A percentile compares a stretch with the other conserved stretches of the same genome.
These are phyloP conservation scores for Aurelia coerulea DNA, from an alignment of 30 jellyfish, hydroid and myxozoan genomes.

Conservation along the genomic window DNA sequence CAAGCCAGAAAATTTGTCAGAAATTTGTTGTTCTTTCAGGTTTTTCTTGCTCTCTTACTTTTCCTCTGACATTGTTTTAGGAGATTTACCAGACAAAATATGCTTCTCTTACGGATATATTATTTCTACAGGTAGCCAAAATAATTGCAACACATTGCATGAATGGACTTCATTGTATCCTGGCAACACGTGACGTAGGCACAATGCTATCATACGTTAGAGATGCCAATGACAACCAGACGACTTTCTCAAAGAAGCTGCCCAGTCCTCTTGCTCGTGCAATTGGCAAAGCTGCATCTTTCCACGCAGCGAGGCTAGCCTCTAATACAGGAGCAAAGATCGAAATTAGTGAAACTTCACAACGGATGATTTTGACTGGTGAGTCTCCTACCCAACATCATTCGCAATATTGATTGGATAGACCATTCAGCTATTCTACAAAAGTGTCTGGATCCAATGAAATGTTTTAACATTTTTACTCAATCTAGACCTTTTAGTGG, in stretches of 20 bases:
- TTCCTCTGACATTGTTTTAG: too few relatives aligned
- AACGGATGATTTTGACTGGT: conserved; percentile 7
- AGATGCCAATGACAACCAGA: conserved; percentile 17
- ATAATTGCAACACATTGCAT: conserved; percentile 43
- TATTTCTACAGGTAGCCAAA: conserved; percentile 10
- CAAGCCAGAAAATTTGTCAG: too few relatives aligned
- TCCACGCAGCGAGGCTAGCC: conserved; percentile 75
- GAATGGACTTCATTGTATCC: conserved; percentile 61
- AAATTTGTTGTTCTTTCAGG: too few relatives aligned
- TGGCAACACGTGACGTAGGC: conserved; percentile 65
- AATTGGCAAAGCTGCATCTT: conserved; percentile 68
- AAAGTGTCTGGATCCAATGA: too few relatives aligned
- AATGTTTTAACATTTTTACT: too few relatives aligned
- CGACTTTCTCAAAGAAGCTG: conserved; percentile 41
- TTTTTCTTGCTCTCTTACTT: too few relatives aligned
- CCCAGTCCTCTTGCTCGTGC: conserved; percentile 55
- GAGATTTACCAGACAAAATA: too few relatives aligned
- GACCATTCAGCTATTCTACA: too few relatives aligned
- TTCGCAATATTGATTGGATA: too few relatives aligned
- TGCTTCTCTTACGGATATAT: too few relatives aligned
- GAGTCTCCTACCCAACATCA: neutral
- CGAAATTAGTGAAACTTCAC: neutral
- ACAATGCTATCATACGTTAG: conserved; percentile 38
- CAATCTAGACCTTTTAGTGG: too few relatives aligned
- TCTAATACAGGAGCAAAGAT: conserved; percentile 72